Percentiles rank a stretch among this genome's conserved stretches.
phyloP scores from a whole-genome alignment of 2,888 invertebrate genomes.

The Ormia ochracea region DNA sequence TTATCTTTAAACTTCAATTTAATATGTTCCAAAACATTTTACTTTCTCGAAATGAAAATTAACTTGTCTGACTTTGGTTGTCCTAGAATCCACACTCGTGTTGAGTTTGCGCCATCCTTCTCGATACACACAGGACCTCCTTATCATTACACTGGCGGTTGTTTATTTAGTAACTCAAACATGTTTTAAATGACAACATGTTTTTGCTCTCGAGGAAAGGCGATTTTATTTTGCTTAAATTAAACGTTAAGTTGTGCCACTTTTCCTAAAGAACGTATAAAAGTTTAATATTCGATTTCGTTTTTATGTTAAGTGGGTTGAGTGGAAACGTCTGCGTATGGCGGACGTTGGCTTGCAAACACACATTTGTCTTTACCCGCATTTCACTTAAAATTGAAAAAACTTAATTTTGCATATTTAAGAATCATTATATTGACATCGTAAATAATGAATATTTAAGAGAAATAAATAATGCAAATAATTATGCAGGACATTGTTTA shows the following conservation, averaged over 20 bases:
- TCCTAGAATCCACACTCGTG: slow-evolving; percentile 38
- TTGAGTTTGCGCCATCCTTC: slow-evolving; percentile 51
- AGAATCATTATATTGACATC: background rate
- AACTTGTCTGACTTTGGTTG: background rate
- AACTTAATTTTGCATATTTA: background rate
- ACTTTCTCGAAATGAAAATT: background rate
- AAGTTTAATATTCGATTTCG: background rate
- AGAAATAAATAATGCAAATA: slow-evolving; percentile 1
- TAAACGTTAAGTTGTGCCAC: slow-evolving; percentile 29
- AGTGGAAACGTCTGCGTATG: background rate
- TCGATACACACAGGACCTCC: slow-evolving; percentile 20
- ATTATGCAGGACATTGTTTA: background rate
- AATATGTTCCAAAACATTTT: slow-evolving; percentile 29
- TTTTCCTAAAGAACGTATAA: background rate
- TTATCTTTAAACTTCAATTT: slow-evolving; percentile 22
- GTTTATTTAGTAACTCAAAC: slow-evolving; percentile 36
- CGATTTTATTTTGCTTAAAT: background rate
- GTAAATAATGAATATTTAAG: background rate
- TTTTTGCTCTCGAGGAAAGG: background rate
- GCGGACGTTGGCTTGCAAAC: background rate
- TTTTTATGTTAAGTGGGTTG: slow-evolving; percentile 18
- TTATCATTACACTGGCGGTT: background rate
- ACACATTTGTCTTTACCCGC: background rate
- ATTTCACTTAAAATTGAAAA: background rate
- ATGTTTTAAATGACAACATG: background rate